phyloP scores from a whole-genome alignment of 2,888 invertebrate species.

The Subacronicta megacephala region DNA sequence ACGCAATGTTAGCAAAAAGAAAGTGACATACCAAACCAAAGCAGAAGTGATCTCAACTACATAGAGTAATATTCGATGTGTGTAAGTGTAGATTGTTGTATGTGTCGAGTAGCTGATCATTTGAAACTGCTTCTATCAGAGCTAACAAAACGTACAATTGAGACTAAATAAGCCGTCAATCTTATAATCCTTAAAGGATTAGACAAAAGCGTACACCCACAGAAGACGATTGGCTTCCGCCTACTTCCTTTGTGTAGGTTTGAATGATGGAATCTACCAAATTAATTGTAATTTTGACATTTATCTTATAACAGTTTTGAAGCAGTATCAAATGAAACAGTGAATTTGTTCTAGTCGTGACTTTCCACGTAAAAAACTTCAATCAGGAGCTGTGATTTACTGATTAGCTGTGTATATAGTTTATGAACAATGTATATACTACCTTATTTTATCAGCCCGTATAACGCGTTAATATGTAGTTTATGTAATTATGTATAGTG shows the following conservation, averaged over 20 bases:
- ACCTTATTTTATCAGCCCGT: constrained; percentile 36
- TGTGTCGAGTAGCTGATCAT: constrained; percentile 18
- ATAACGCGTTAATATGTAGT: constrained; percentile 35
- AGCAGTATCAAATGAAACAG: constrained; percentile 26
- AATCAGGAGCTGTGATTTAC: constrained; percentile 88
- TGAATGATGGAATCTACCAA: background rate
- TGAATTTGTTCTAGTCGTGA: constrained; percentile 55
- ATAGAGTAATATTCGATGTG: constrained; percentile 42
- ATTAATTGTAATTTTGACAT: background rate
- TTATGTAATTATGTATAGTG: constrained; percentile 45
- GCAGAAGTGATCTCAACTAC: constrained; percentile 77
- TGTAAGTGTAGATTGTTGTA: constrained; percentile 34
- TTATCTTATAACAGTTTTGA: constrained; percentile 2
- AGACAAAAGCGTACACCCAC: background rate
- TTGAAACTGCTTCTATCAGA: constrained; percentile 23
- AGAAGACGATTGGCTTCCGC: background rate
- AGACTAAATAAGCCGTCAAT: background rate
- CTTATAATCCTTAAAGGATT: background rate
- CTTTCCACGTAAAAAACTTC: constrained; percentile 61
- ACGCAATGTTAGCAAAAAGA: constrained; percentile 71
- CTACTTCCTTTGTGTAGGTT: background rate
- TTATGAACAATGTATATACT: constrained; percentile 55
- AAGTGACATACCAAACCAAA: constrained; percentile 83
- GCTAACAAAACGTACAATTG: background rate
- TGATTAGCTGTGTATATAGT: constrained; percentile 76